Conservation (phyloP, 2,797 vertebrate species). For the Coregonus sp. region DNA sequence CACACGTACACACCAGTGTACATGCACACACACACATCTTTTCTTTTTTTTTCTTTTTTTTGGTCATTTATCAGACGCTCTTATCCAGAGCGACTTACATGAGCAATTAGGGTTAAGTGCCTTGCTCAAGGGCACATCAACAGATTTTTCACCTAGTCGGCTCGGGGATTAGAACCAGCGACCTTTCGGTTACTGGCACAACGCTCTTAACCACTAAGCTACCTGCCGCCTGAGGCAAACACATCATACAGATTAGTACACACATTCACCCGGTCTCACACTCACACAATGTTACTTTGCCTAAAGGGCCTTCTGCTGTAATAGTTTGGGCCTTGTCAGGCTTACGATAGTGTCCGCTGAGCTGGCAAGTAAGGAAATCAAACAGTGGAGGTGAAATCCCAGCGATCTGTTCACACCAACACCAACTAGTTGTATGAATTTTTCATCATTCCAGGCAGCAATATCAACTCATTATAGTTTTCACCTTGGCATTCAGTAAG, state of each 20-base stretch:
- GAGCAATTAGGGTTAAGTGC: too few relatives aligned
- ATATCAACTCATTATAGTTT: conserved; percentile 76
- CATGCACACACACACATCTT: not conserved
- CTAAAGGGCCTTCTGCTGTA: conserved; percentile 66
- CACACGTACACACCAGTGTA: not conserved
- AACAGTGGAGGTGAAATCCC: conserved; percentile 76
- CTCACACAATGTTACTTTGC: conserved; percentile 54
- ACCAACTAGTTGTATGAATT: conserved; percentile 75
- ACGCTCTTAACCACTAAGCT: too few relatives aligned
- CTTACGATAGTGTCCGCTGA: conserved; percentile 70
- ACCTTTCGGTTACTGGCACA: too few relatives aligned
- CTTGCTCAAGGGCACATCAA: too few relatives aligned
- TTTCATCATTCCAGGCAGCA: conserved; percentile 74
- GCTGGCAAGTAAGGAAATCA: conserved; percentile 67
- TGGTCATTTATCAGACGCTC: too few relatives aligned
- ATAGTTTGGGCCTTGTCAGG: conserved; percentile 67
- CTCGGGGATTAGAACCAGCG: too few relatives aligned
- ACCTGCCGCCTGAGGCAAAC: not conserved
- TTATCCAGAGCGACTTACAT: too few relatives aligned
- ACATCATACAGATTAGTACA: conserved; percentile 27
- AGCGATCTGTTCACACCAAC: conserved; percentile 68
- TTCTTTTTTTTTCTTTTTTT: too few relatives aligned
- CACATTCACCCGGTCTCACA: conserved; percentile 18
- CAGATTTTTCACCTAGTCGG: too few relatives aligned
- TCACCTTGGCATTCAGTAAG: conserved; percentile 71